Evolutionary conservation across 2,888 invertebrate genomes (phyloP).

Genomic region (Zootermopsis nevadensis): DNA sequence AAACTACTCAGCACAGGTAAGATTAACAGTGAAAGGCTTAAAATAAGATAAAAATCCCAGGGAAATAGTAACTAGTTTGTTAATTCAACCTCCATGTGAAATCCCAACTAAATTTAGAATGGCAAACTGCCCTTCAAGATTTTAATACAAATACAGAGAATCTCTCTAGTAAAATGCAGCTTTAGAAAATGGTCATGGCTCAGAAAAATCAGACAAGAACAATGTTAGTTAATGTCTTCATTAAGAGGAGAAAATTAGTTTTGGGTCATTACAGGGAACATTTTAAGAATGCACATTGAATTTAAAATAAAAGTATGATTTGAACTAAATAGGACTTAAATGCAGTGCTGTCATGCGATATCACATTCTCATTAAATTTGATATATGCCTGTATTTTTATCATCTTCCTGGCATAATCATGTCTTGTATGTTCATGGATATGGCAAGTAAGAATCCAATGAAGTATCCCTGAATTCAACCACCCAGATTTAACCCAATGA

Average conservation of each 20-base stretch:
- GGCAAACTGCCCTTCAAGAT: slow-evolving; percentile 6
- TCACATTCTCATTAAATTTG: background rate
- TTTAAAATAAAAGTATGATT: background rate
- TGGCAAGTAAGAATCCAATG: too few relatives aligned
- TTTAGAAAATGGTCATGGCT: slow-evolving; percentile 50
- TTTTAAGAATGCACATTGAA: background rate
- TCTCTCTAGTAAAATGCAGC: slow-evolving; percentile 48
- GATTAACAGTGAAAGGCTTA: too few relatives aligned
- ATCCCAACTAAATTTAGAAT: background rate
- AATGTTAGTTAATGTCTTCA: slow-evolving; percentile 4
- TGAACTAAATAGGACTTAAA: background rate
- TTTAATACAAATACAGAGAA: slow-evolving; percentile 29
- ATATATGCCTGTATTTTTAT: too few relatives aligned
- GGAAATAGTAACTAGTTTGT: too few relatives aligned
- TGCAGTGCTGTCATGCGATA: background rate
- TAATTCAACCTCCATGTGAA: too few relatives aligned
- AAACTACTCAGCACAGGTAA: too few relatives aligned
- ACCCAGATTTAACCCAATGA: too few relatives aligned
- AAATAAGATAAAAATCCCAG: too few relatives aligned
- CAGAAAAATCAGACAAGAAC: slow-evolving; percentile 32
- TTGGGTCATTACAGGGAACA: background rate
- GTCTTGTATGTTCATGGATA: too few relatives aligned
- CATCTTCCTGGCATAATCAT: too few relatives aligned
- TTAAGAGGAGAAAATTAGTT: slow-evolving; percentile 17
- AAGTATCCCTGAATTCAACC: too few relatives aligned